Evolutionary conservation across 2,113 vertebrate species (phyloP), one percentile per base, ranked within the genome.

Genomic region (human): DNA sequence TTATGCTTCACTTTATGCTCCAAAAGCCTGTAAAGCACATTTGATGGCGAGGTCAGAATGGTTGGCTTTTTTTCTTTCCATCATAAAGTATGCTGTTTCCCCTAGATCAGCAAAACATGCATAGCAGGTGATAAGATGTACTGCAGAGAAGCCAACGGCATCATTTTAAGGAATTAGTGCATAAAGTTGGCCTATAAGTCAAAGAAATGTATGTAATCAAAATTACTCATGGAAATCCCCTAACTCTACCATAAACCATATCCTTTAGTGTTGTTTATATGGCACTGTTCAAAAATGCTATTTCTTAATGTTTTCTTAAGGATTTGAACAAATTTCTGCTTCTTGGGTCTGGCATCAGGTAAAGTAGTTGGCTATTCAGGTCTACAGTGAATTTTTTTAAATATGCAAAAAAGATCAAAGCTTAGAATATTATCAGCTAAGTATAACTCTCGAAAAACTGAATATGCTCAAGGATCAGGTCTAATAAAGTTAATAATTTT

Each of bases 1-100:
- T 83, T 68, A 66, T 55, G 35, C 14, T 86, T 85, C 45, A 93
- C 32, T 89, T 89, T 87, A 80, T 97, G 61, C 32, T 68, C 59
- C 25, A 75, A 93, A 94, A 92, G 14, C 82, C 38, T 85, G 43
- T 50, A 66, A 13, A 68, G 45, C 89, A 38, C 40, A 78, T 84
- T 81, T 89, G 43, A 96, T 80, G 48, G 35, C 52, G 23, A 89
- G 35, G 55, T 89, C 1, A 14, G 50, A 92, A 75, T 59, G 7
- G 18, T 25, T 82, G 3, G 22, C 6, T 40, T 84, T 75, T 79
- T n/a, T 87, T 73, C 79, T 94, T 52, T 55, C 7, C 52, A 55
- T 85, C 4, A 83, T 88, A 88, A 83, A 75, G 35, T n/a, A 91
- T 20, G 3, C 43, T 70, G 4, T 66, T 82, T 30, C 22, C 22